Evolutionary conservation across 2,888 invertebrate genomes (phyloP).

Genomic region (Tolmerus cingulatus): DNA sequence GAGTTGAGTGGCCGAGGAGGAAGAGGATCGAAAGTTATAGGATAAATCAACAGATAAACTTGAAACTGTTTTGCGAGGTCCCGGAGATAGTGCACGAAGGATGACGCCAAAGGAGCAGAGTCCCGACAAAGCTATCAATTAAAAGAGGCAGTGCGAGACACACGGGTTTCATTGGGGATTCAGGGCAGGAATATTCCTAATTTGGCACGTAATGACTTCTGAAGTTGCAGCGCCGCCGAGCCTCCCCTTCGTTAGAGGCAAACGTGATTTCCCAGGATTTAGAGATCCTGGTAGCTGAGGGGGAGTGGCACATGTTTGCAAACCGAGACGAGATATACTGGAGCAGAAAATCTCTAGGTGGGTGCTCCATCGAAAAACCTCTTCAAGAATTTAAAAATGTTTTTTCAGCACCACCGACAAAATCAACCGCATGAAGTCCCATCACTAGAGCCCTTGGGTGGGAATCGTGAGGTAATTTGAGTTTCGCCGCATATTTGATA

Average conservation of each 20-base stretch:
- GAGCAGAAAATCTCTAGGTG: neutral
- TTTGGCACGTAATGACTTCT: conserved; percentile 25
- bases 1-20: neutral
- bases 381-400: neutral
- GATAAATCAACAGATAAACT: conserved; percentile 9
- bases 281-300: neutral
- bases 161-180: conserved; percentile 9
- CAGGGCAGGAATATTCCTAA: conserved; percentile 9
- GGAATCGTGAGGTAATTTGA: conserved; percentile 1
- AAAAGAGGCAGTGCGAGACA: neutral
- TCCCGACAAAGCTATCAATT: conserved; percentile 6
- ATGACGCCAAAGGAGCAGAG: neutral
- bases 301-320: neutral
- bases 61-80: neutral
- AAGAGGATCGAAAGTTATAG: neutral
- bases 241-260: conserved; percentile 3
- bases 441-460: neutral
- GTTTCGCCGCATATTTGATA: neutral
- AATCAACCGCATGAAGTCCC: neutral
- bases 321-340: neutral
- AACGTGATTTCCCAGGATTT: conserved; percentile 1
- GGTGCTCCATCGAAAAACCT: neutral
- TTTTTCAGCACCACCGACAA: neutral
- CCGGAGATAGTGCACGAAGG: neutral
- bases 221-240: neutral